Base-by-base conservation (phyloP, 1,140 invertebrate species). In the Conus betulinus region DNA sequence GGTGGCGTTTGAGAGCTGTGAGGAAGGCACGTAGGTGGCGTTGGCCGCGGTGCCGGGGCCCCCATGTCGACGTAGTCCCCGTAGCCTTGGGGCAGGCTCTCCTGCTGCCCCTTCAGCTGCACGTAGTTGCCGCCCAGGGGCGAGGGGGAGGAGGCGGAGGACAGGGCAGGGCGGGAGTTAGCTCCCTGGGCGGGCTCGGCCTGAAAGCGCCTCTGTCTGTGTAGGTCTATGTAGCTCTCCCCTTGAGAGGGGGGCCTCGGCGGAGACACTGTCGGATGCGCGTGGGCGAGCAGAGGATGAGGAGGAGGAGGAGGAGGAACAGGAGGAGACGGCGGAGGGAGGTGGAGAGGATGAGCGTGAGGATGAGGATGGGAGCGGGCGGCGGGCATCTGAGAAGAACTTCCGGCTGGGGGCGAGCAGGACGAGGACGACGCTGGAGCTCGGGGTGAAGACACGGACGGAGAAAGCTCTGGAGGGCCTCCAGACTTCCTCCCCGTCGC, bases 1-100 rank as follows among this genome's bases (percentile, higher is more conserved):
- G 17, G 60, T 57, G 60, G 84, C 86, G 74, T 63, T 25, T 3
- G 71, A 79, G 5, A 84, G 85, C 55, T 78, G 83, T 7, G 67
- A 71, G 3, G 89, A 79, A 51, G 81, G 52, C 82, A 78, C 83
- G 81, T 86, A 85, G 53, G 82, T 86, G 87, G 27, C 63, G 13
- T 25, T 55, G 52, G 11, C 60, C 0, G 60, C 60, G 17, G 23
- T 7, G 67, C 17, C 67, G 67, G 67, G 10, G 17, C 0, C 11
- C 27, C 57, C 90, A 88, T 88, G 84, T 85, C 90, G 60, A 88
- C 84, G 71, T 88, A 88, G 27, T 88, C 85, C 11, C 78, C 83
- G 60, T 71, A 13, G 23, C 67, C 23, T 23, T 71, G 67, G 11
- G 11, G 67, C 67, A 71, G 23, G 6, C 13, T 13, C 13, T 20